Evolutionary conservation across 2,888 invertebrate species (phyloP).

Genomic region (Drosophila hamatofila): DNA sequence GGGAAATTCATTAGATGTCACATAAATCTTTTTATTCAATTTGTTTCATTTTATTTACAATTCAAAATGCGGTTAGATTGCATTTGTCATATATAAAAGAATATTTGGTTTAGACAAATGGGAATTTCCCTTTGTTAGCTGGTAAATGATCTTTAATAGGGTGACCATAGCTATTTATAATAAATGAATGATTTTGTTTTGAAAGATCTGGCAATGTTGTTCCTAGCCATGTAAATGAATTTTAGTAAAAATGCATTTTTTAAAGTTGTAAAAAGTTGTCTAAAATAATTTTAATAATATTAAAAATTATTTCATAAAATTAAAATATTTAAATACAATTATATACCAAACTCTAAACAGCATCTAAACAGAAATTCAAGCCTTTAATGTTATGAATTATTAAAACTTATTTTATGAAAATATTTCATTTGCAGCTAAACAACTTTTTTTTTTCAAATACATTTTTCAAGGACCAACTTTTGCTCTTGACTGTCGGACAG

Average conservation of each 20-base stretch:
- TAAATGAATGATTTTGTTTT: neutral
- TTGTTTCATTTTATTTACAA: conserved; percentile 20
- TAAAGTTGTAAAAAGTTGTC: too few species aligned
- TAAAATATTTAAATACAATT: neutral
- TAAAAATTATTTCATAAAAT: too few species aligned
- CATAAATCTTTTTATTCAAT: conserved; percentile 33
- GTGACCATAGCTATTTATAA: neutral
- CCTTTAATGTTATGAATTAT: neutral
- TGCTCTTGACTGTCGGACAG: conserved; percentile 20
- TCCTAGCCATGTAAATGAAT: too few species aligned
- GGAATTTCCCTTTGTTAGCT: neutral
- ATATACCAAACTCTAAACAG: neutral
- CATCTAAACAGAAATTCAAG: neutral
- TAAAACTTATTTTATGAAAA: neutral
- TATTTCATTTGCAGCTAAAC: too few species aligned
- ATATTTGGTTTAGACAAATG: neutral
- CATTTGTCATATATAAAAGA: neutral
- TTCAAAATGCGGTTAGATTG: conserved; percentile 26
- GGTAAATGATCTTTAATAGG: neutral
- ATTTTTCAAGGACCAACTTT: conserved; percentile 25
- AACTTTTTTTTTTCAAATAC: neutral
- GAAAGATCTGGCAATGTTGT: neutral
- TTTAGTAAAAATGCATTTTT: too few species aligned
- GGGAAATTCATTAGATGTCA: conserved; percentile 41
- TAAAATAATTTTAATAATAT: neutral